A percentile compares a stretch with the other conserved stretches of the same genome.
phyloP scores from a whole-genome alignment of 2,113 vertebrate genomes.

The Mustela nigripes region DNA sequence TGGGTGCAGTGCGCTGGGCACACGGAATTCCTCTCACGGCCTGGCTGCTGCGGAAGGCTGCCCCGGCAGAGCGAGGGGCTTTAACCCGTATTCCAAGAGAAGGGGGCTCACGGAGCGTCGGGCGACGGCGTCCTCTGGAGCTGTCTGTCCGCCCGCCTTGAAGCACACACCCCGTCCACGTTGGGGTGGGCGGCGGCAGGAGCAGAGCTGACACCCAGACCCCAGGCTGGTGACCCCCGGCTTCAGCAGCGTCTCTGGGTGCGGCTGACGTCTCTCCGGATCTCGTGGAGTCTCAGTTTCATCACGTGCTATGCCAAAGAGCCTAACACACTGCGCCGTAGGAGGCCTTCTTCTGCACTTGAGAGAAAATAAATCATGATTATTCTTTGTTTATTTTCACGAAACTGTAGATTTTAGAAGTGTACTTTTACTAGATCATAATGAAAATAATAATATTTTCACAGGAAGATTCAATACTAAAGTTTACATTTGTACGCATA shows the following conservation, averaged over 20 bases:
- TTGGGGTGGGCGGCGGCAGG: neutral
- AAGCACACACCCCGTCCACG: neutral
- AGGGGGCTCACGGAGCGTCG: accelerated
- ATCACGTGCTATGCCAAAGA: no score
- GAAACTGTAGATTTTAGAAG: neutral
- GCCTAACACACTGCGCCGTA: neutral
- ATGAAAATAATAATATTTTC: neutral
- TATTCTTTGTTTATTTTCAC: neutral
- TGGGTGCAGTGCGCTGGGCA: no score
- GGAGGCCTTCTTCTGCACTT: neutral
- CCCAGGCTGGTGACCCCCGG: neutral
- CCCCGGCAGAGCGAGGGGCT: no score
- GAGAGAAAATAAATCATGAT: neutral
- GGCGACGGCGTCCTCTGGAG: neutral
- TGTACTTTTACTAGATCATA: neutral
- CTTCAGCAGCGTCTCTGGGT: accelerated
- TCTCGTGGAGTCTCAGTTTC: neutral
- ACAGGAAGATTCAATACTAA: neutral
- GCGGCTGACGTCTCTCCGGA: no score
- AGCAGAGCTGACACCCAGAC: neutral
- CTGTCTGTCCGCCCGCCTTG: neutral
- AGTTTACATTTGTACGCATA: neutral
- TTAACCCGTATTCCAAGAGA: neutral
- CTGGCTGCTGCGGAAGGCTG: neutral
- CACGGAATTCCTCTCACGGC: neutral